phyloP scores from a whole-genome alignment of 2,797 vertebrate species.

The Antennarius maculatus region DNA sequence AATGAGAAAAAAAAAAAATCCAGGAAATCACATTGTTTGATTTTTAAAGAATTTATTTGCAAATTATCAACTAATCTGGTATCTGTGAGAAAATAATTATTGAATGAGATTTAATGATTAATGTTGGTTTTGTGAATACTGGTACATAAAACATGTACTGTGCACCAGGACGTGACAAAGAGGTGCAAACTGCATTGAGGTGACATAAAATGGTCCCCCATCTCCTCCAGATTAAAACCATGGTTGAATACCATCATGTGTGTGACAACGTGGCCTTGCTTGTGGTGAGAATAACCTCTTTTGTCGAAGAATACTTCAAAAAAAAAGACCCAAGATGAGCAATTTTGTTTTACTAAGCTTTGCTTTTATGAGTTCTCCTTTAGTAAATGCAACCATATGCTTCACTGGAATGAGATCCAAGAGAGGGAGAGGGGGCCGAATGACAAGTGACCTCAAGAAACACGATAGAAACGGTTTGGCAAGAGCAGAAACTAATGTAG shows the following conservation, averaged over 20 bases:
- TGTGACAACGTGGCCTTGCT: slow-evolving; percentile 65
- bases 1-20: no score
- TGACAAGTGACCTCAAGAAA: slow-evolving; percentile 75
- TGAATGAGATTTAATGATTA: no score
- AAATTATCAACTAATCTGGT: background rate
- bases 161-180: slow-evolving; percentile 8
- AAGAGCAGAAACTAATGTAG: slow-evolving; percentile 53
- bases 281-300: slow-evolving; percentile 60
- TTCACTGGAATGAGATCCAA: slow-evolving; percentile 64
- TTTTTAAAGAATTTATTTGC: no score
- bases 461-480: slow-evolving; percentile 63
- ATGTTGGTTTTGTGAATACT: slow-evolving; percentile 16
- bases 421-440: slow-evolving; percentile 50
- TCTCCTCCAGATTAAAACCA: slow-evolving; percentile 54
- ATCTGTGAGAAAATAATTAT: no score
- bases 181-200: slow-evolving; percentile 40
- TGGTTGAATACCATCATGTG: slow-evolving; percentile 65
- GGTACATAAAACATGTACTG: slow-evolving; percentile 30
- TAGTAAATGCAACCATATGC: slow-evolving; percentile 79
- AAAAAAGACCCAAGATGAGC: slow-evolving; percentile 65
- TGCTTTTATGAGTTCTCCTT: slow-evolving; percentile 68
- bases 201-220: slow-evolving; percentile 50
- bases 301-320: slow-evolving; percentile 59
- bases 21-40: no score
- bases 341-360: slow-evolving; percentile 73